Evolutionary conservation across 2,113 vertebrate genomes (phyloP).

Genomic region (Xiphophorus couchianus): DNA sequence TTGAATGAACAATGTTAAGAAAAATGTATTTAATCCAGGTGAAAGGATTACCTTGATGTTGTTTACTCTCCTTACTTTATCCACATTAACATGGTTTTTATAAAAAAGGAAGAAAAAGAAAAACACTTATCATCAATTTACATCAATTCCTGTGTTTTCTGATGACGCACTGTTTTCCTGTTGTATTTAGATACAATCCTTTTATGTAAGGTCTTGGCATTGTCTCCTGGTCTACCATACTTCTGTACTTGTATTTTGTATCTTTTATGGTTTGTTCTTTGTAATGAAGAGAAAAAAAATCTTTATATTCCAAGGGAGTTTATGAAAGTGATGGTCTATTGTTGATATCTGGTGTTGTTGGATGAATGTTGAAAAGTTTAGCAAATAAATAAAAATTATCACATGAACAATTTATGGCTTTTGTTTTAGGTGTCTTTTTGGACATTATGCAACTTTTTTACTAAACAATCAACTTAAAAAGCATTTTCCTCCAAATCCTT

Average conservation of each 20-base stretch:
- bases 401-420: conserved; percentile 11
- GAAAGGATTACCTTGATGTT: conserved; percentile 42
- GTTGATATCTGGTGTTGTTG: conserved; percentile 62
- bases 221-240: conserved; percentile 24
- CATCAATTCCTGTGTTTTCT: conserved; percentile 20
- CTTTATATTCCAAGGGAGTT: conserved; percentile 58
- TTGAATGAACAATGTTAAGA: conserved; percentile 22
- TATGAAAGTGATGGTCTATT: conserved; percentile 53
- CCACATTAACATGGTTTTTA: conserved; percentile 32
- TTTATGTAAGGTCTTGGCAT: conserved; percentile 27
- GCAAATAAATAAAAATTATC: conserved; percentile 61
- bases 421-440: not conserved
- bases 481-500: not conserved
- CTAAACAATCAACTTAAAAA: not conserved
- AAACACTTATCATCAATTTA: not conserved
- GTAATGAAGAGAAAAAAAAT: conserved; percentile 15
- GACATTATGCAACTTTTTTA: not conserved
- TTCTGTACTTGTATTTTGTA: conserved; percentile 68
- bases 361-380: conserved; percentile 60
- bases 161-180: not conserved
- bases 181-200: conserved; percentile 11
- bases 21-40: conserved; percentile 28
- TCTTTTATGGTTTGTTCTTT: conserved; percentile 50
- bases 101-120: conserved; percentile 3
- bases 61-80: conserved; percentile 29